phyloP scores from a whole-genome alignment of 2,797 vertebrate genomes.

The Phataginus tricuspis region DNA sequence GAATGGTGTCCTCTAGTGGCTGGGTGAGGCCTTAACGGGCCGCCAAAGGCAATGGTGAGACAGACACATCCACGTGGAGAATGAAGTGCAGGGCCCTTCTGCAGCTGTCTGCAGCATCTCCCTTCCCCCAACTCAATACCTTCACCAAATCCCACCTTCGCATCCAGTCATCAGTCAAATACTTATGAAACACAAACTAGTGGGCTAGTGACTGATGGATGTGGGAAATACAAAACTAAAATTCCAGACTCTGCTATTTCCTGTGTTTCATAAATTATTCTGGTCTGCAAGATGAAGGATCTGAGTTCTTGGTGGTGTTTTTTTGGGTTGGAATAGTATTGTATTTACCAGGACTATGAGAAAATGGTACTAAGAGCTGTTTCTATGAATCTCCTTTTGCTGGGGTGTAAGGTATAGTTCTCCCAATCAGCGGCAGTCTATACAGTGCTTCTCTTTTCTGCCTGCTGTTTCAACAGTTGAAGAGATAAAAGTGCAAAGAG shows the following conservation, averaged over 20 bases:
- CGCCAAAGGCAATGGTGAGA: too few species aligned
- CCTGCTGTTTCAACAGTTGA: not conserved
- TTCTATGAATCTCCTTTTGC: not conserved
- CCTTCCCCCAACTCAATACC: accelerated
- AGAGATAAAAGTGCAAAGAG: not conserved
- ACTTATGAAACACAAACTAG: not conserved
- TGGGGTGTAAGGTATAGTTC: not conserved
- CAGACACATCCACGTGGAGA: not conserved
- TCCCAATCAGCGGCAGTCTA: not conserved
- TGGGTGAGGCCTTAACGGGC: not conserved
- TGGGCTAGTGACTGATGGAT: not conserved
- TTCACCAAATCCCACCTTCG: not conserved
- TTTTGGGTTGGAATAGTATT: not conserved
- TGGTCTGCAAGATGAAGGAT: not conserved
- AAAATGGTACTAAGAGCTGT: not conserved
- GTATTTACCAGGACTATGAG: not conserved
- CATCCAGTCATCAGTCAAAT: not conserved
- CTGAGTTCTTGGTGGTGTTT: not conserved
- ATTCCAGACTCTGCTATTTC: not conserved
- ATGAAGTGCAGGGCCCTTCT: accelerated
- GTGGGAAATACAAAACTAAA: not conserved
- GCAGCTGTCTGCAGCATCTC: not conserved
- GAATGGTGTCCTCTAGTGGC: constrained; percentile 47
- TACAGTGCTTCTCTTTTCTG: not conserved
- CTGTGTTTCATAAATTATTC: not conserved